A percentile compares a stretch with the other conserved stretches of the same genome.
phyloP scores from a whole-genome alignment of 2,113 vertebrate species.

The Ageneiosus marmoratus region DNA sequence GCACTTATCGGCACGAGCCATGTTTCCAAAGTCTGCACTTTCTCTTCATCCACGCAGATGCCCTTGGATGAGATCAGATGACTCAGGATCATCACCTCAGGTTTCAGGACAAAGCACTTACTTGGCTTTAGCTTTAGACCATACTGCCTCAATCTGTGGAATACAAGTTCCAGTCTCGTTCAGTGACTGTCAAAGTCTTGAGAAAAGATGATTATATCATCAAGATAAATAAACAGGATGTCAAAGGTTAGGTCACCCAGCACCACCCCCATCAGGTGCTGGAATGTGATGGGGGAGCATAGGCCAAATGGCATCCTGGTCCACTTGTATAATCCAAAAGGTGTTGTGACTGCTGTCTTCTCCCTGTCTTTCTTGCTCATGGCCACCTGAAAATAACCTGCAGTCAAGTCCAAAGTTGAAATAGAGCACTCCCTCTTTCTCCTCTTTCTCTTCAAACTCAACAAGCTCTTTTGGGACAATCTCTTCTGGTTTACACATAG shows the following conservation, averaged over 20 bases:
- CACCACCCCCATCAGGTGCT: neutral
- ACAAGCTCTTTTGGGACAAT: no score
- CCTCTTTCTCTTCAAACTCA: no score
- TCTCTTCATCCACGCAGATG: constrained; percentile 14
- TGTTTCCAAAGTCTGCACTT: neutral
- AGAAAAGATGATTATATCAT: constrained; percentile 2
- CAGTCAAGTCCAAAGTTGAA: neutral
- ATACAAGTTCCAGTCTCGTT: neutral
- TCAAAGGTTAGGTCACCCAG: neutral
- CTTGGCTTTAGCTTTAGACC: neutral
- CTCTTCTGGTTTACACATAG: no score
- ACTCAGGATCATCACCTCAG: neutral
- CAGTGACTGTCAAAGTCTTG: constrained; percentile 6
- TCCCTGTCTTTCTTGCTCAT: no score
- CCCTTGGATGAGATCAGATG: neutral
- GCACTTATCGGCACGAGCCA: neutral
- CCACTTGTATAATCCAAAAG: no score
- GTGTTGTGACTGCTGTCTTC: no score
- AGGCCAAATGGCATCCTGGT: no score
- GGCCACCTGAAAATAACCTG: no score
- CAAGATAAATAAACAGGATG: neutral
- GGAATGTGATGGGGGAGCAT: neutral
- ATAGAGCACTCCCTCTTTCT: neutral
- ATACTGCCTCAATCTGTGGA: neutral
- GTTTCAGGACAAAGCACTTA: neutral